Evolutionary conservation across 2,888 invertebrate genomes (phyloP), one percentile per base, ranked within the genome.

Genomic region (Latheticus oryzae): DNA sequence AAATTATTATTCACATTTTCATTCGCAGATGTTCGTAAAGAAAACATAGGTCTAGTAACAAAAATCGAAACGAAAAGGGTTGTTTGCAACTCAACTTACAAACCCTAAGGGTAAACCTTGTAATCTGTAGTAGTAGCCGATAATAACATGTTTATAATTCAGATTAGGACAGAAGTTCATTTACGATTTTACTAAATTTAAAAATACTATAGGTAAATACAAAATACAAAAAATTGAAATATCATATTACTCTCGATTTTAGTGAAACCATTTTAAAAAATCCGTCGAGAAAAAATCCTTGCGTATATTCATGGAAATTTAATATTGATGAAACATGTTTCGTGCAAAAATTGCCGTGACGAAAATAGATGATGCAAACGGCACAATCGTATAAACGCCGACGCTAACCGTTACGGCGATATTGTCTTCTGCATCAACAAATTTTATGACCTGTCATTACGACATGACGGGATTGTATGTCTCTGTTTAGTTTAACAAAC

Each of bases 131-230:
- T 30, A 19, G 45, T 5, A 30, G 16, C 32, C 45, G 30, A 45
- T 45, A 45, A 45, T 45, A 28, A 30, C 43, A 30, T 30, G 43
- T 30, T 43, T 43, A 43, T 43, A 43, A 30, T 28, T 43, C 17
- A 28, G 15, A 30, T 43, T 43, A 43, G 43, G 16, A 5, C 13
- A n/a, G n/a, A n/a, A n/a, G n/a, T n/a, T n/a, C n/a, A n/a, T n/a
- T n/a, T n/a, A n/a, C n/a, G n/a, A n/a, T n/a, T n/a, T n/a, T n/a
- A n/a, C n/a, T n/a, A n/a, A n/a, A n/a, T n/a, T n/a, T n/a, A n/a
- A n/a, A n/a, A n/a, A n/a, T n/a, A n/a, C n/a, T n/a, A n/a, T n/a
- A n/a, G n/a, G n/a, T n/a, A n/a, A n/a, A n/a, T n/a, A n/a, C n/a
- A n/a, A n/a, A n/a, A n/a, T n/a, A n/a, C n/a, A n/a, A n/a, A n/a